Conservation (phyloP, 2,888 invertebrate genomes). For the Hemicrepidius hirtus region DNA sequence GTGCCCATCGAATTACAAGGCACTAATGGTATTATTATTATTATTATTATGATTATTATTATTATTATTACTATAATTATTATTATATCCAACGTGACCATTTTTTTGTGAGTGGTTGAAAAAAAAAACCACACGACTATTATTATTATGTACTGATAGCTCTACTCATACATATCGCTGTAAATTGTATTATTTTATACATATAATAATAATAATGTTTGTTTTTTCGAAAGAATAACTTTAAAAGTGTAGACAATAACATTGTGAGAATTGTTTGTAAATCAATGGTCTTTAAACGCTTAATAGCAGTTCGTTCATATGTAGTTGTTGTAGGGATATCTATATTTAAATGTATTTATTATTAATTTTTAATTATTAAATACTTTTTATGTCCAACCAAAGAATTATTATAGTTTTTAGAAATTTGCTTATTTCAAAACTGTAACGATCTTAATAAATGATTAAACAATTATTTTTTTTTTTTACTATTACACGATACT, state of each 20-base stretch:
- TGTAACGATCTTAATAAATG: slow-evolving; percentile 57
- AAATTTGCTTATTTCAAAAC: slow-evolving; percentile 66
- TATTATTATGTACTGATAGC: slow-evolving; percentile 50
- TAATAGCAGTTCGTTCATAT: slow-evolving; percentile 59
- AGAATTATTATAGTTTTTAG: slow-evolving; percentile 68
- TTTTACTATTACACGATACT: too few relatives aligned
- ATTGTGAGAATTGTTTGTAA: slow-evolving; percentile 66
- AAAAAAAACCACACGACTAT: slow-evolving; percentile 43
- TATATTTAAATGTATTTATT: slow-evolving; percentile 63
- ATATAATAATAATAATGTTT: slow-evolving; percentile 19
- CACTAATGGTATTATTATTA: slow-evolving; percentile 30
- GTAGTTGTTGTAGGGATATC: slow-evolving; percentile 64
- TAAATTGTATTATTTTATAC: slow-evolving; percentile 53
- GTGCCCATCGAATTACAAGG: slow-evolving; percentile 43
- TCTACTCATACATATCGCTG: slow-evolving; percentile 59
- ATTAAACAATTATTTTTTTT: slow-evolving; percentile 20
- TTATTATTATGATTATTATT: slow-evolving; percentile 17
- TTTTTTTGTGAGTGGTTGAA: slow-evolving; percentile 46
- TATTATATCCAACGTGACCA: slow-evolving; percentile 39
- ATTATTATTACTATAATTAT: slow-evolving; percentile 8
- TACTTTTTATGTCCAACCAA: slow-evolving; percentile 64
- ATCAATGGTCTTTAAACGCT: slow-evolving; percentile 63
- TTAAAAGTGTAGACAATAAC: slow-evolving; percentile 70
- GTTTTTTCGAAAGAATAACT: slow-evolving; percentile 39
- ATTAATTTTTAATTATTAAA: slow-evolving; percentile 59